Base-by-base conservation (phyloP, 1,140 invertebrate genomes). In the Cherax destructor region DNA sequence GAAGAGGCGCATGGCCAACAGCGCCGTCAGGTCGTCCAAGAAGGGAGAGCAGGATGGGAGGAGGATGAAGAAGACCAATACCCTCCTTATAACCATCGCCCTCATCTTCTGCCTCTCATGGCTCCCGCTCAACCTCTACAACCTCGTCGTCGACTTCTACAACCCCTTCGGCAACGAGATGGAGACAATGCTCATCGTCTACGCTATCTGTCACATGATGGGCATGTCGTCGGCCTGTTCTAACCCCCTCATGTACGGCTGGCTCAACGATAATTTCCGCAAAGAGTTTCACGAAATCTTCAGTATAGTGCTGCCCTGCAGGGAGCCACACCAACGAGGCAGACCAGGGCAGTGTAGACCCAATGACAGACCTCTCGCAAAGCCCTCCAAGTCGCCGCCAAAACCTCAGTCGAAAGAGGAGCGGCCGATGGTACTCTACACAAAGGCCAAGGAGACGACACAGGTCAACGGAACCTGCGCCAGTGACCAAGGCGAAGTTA, bases 251-350 rank as follows among this genome's bases (percentile, higher is more conserved):
- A 93, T 96, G 21, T 96, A 96, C 93, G 95, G 95, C 7, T 96
- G 95, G 95, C 94, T 96, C 30, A 96, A 96, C 93, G 95, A 96
- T 69, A 96, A 95, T 92, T 96, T 96, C 93, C 94, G 94, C 52
- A 95, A 94, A 59, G 95, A 96, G 93, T 96, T 96, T 85, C 93
- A 93, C 61, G 94, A 94, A 79, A 92, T 93, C 74, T 84, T 86
- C 24, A 30, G 81, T 61, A 47, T 88, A 13, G 18, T 92, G 47
- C 74, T 87, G 13, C 86, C 89, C 49, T 81, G 84, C 59, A 50
- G 65, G 61, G 59, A 9, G 21, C 13, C 9, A 56, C 13, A 2
- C 50, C 80, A 18, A 7, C 49, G 81, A 10, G 41, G 74, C 47
- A 80, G 86, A 69, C 52, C 61, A 18, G 61, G 61, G 9, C 74